A percentile compares a stretch with the other conserved stretches of the same genome.
phyloP scores from a whole-genome alignment of 2,113 vertebrate genomes.

The Oryzias celebensis region DNA sequence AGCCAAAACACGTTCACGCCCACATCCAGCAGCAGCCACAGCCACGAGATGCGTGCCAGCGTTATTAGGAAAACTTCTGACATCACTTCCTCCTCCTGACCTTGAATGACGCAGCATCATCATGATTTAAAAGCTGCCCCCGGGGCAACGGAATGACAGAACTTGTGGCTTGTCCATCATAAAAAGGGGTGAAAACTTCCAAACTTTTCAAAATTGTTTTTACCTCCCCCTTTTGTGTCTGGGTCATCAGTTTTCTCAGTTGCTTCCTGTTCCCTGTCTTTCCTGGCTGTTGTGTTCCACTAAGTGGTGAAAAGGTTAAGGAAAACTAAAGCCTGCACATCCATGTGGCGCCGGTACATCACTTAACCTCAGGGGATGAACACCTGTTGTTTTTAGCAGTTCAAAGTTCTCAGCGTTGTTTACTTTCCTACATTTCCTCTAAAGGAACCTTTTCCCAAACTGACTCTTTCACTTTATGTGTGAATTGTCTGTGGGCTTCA shows the following conservation, averaged over 20 bases:
- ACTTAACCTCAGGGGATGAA: background rate
- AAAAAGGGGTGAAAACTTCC: conserved; percentile 8
- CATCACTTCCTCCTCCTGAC: conserved; percentile 73
- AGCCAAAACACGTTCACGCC: conserved; percentile 65
- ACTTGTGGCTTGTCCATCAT: conserved; percentile 22
- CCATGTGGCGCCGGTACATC: background rate
- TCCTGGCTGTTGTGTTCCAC: background rate
- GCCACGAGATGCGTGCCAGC: conserved; percentile 87
- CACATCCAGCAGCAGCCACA: conserved; percentile 44
- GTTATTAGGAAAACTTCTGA: conserved; percentile 99
- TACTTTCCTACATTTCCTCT: background rate
- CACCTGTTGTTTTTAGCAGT: conserved; percentile 22
- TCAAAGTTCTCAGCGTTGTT: background rate
- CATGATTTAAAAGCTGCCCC: conserved; percentile 3
- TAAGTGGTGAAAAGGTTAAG: background rate
- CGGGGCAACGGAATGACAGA: conserved; percentile 28
- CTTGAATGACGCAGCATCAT: background rate
- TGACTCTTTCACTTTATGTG: too few relatives aligned
- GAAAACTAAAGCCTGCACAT: background rate
- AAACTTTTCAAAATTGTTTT: conserved; percentile 15
- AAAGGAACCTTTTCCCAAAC: too few relatives aligned
- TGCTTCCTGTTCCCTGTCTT: conserved; percentile 1
- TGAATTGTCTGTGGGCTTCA: too few relatives aligned
- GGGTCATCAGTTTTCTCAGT: background rate
- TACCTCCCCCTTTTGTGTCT: background rate